Evolutionary conservation across 92 coral and sea anemone species (phyloP).

Genomic region (Pocillopora meandrina): DNA sequence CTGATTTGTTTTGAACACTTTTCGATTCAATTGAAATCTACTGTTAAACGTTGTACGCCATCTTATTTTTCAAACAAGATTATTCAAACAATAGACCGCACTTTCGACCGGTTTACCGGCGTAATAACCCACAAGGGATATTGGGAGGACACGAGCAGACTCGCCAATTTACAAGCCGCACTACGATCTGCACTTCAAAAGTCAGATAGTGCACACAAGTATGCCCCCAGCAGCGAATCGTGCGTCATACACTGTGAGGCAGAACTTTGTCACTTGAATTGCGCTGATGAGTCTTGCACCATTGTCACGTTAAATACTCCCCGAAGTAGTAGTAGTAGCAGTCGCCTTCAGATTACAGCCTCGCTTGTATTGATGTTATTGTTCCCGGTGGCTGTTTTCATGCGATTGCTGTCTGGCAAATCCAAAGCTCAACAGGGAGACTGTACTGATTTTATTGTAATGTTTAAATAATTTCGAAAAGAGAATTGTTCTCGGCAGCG

Average conservation of each 20-base stretch:
- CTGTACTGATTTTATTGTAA: no score
- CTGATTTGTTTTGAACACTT: no score
- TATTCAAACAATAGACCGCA: no score
- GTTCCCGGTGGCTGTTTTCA: background rate
- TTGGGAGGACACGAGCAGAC: background rate
- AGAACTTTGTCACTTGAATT: background rate
- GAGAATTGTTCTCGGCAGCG: no score
- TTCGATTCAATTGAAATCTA: no score
- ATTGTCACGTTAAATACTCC: background rate
- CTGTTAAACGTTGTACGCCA: no score
- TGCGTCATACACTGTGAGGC: conserved; percentile 2
- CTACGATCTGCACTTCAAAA: conserved; percentile 21
- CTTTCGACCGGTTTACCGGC: no score
- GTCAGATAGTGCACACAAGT: background rate
- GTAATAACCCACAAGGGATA: no score
- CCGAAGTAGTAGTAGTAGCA: background rate
- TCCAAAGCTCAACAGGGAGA: background rate
- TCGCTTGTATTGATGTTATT: background rate
- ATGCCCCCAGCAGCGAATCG: background rate
- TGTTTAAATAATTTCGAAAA: no score
- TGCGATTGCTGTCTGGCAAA: background rate
- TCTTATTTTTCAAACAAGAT: no score
- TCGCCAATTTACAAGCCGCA: conserved; percentile 36
- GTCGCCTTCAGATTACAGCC: background rate
- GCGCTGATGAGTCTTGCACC: background rate